Evolutionary conservation across 2,888 invertebrate genomes (phyloP), one percentile per base, ranked within the genome.

Genomic region (Diaprepes abbreviatus): DNA sequence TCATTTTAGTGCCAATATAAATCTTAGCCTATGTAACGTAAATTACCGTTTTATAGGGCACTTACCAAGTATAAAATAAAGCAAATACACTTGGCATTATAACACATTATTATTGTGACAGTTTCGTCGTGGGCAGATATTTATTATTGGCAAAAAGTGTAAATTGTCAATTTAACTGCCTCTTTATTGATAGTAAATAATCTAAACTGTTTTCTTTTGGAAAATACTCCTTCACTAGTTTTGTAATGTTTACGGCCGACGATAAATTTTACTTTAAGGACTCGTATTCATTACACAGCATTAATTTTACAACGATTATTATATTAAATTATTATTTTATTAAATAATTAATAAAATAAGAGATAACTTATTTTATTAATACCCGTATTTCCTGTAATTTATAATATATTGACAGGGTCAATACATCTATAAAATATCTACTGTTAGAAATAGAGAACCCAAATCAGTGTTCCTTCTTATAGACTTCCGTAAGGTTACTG

Each of bases 101-200:
- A 58, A 55, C 58, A 52, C 58, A 48, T 60, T 63, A 48, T 66
- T 54, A 65, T 66, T 33, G 33, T 48, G 52, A 36, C 33, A 40
- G 12, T 57, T 63, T 57, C 36, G 12, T 45, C 59, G 74, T 75
- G 66, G 75, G 75, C 68, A 71, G 68, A 59, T 71, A 74, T 74
- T 75, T 75, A 75, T 74, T 40, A 57, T 72, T 69, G 38, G 72
- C 73, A 71, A 73, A 75, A 72, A 73, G 73, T 75, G 73, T 74
- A 75, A 74, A 75, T 75, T 75, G 75, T 74, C 74, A 73, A 74
- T 74, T 74, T 73, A 71, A 71, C 69, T 57, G 57, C 58, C 14
- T 48, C 52, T 72, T 74, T 73, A 74, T 72, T 40, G 66, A 35
- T 58, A 66, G 66, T 72, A 74, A 71, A 72, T 72, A 69, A 67